Conservation (phyloP, 2,888 invertebrate species). For the Melitaea athalia region DNA sequence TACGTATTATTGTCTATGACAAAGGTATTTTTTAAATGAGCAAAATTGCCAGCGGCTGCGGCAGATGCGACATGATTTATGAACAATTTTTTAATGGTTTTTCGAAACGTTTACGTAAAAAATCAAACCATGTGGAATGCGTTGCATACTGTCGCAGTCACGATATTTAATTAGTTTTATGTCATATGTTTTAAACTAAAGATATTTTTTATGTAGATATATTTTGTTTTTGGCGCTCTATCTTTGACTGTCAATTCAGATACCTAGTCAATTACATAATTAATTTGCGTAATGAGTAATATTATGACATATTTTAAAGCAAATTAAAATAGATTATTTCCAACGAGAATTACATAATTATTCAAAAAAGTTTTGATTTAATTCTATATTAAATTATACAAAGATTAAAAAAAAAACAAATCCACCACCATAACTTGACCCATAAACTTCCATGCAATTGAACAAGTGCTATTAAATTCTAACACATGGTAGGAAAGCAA, state of each 20-base stretch:
- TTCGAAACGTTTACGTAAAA: constrained; percentile 71
- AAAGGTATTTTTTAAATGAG: constrained; percentile 57
- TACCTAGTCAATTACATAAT: too few species aligned
- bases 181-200: constrained; percentile 32
- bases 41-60: constrained; percentile 51
- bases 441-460: constrained; percentile 26
- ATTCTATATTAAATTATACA: constrained; percentile 2
- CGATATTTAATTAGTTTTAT: constrained; percentile 37
- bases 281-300: too few species aligned
- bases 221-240: constrained; percentile 2
- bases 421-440: constrained; percentile 34
- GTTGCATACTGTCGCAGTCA: constrained; percentile 56
- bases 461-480: background rate
- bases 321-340: too few species aligned
- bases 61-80: constrained; percentile 79
- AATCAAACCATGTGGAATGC: constrained; percentile 73
- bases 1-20: constrained; percentile 49
- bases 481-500: constrained; percentile 20
- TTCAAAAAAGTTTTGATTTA: background rate
- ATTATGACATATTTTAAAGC: too few species aligned
- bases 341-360: background rate
- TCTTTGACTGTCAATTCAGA: background rate
- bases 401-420: background rate
- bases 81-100: constrained; percentile 73
- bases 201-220: constrained; percentile 6